Evolutionary conservation across 2,888 invertebrate genomes (phyloP).

Genomic region (Lasius platythorax): DNA sequence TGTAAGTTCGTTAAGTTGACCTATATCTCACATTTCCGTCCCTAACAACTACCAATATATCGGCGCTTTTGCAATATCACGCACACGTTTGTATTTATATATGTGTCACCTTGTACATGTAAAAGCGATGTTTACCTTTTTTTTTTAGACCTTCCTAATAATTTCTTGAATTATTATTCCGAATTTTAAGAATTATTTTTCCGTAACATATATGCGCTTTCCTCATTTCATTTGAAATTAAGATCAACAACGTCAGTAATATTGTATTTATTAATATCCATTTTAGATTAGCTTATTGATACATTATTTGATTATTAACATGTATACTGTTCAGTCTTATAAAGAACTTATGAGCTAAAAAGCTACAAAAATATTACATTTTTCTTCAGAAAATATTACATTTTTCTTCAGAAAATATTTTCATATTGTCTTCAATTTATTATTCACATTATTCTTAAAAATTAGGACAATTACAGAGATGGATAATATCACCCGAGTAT

Average conservation of each 20-base stretch:
- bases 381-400: neutral
- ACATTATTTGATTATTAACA: neutral
- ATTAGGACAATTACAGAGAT: neutral
- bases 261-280: slow-evolving; percentile 13
- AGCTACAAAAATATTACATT: neutral
- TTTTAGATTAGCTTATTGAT: neutral
- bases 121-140: slow-evolving; percentile 9
- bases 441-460: slow-evolving; percentile 1
- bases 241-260: neutral
- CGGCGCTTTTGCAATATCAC: neutral
- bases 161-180: neutral
- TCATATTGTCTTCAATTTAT: neutral
- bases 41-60: slow-evolving; percentile 22
- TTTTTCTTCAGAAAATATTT: neutral
- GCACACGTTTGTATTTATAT: slow-evolving; percentile 5
- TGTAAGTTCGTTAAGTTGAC: slow-evolving; percentile 30
- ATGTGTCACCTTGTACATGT: neutral
- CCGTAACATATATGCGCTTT: neutral
- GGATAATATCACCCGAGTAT: neutral
- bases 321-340: neutral
- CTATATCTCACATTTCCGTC: slow-evolving; percentile 22
- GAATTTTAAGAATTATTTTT: neutral
- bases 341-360: neutral
- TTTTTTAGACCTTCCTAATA: neutral
- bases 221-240: slow-evolving; percentile 1